A percentile compares a stretch with the other conserved stretches of the same genome.
Conservation (phyloP, 1,140 invertebrate genomes). For the Potamilus streckersoni region DNA sequence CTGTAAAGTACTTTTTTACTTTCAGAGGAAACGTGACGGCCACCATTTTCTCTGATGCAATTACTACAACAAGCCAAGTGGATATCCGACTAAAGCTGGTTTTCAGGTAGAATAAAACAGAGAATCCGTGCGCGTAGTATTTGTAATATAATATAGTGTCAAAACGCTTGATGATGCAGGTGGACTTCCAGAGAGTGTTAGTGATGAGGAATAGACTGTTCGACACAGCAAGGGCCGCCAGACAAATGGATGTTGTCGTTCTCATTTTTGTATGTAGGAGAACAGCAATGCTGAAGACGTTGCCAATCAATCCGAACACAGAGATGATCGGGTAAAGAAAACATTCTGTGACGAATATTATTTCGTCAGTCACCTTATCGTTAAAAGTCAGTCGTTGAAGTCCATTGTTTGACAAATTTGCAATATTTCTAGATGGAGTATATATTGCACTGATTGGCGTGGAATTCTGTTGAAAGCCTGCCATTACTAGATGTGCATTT, state of each 20-base stretch:
- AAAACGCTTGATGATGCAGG: slow-evolving; percentile 22
- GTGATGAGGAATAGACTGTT: slow-evolving; percentile 23
- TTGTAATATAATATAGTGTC: not conserved
- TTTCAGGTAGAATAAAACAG: slow-evolving; percentile 18
- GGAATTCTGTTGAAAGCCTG: no score
- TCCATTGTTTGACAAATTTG: no score
- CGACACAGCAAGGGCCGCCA: slow-evolving; percentile 16
- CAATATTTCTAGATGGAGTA: no score
- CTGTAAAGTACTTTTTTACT: not conserved
- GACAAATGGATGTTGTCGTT: slow-evolving; percentile 5
- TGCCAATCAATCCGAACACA: slow-evolving; percentile 12
- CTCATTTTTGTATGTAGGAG: slow-evolving; percentile 2
- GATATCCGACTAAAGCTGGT: slow-evolving; percentile 16
- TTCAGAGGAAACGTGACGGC: slow-evolving; percentile 30
- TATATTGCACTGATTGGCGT: no score
- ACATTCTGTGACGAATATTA: not conserved
- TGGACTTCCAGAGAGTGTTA: slow-evolving; percentile 14
- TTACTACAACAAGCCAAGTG: slow-evolving; percentile 21
- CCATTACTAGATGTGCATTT: no score
- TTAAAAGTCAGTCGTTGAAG: no score
- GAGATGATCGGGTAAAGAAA: slow-evolving; percentile 19
- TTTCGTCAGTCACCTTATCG: not conserved
- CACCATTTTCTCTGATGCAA: slow-evolving; percentile 22
- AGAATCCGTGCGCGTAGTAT: slow-evolving; percentile 4
- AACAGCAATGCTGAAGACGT: slow-evolving; percentile 17